Base-by-base conservation (phyloP, 2,888 invertebrate genomes). In the Raillietiella orientalis region DNA sequence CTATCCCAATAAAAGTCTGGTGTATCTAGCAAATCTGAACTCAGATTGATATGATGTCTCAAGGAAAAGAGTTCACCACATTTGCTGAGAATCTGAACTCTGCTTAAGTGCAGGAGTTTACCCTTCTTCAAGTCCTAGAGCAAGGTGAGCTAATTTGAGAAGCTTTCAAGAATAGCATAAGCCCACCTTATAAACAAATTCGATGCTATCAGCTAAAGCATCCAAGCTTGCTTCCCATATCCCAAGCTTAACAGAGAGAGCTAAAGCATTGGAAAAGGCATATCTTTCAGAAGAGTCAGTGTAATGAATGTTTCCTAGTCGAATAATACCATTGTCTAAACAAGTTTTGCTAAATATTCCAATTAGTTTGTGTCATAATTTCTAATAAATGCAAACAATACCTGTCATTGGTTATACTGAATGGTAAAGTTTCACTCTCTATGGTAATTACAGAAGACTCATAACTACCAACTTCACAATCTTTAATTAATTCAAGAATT, bases 1-100 rank as follows among this genome's bases (percentile, higher is more conserved):
- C 79, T 60, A 39, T 93, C 90, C 93, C 93, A 93, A 49, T 93
- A 93, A 49, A 87, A 84, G 50, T 93, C 93, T 0, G 90, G 87
- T 0, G 77, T 77, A 45, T 87, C 87, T 34, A 90, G 50, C 22
- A 90, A 52, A 46, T 90, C 87, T 0, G 87, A 87, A 36, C 79
- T 75, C 33, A 93, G 55, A 47, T 82, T 93, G 27, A 93, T 65
- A 12, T 66, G 57, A 47, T 87, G 84, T 4, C 82, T 57, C 16
- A 87, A 51, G 0, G 72, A 69, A 43, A 79, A 79, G 12, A 87
- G 44, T 52, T 84, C 74, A 1, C 87, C 87, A 25, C 69, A 66
- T 43, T 69, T 71, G 16, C 59, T 54, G 17, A 74, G 46, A 4
- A 71, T 64, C 44, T 70, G 60, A 29, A 59, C 55, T 37, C 64